These are phyloP conservation scores for Myrmophylax atrothorax DNA, from an alignment of 2,113 vertebrate genomes.

Conservation along the genomic window DNA sequence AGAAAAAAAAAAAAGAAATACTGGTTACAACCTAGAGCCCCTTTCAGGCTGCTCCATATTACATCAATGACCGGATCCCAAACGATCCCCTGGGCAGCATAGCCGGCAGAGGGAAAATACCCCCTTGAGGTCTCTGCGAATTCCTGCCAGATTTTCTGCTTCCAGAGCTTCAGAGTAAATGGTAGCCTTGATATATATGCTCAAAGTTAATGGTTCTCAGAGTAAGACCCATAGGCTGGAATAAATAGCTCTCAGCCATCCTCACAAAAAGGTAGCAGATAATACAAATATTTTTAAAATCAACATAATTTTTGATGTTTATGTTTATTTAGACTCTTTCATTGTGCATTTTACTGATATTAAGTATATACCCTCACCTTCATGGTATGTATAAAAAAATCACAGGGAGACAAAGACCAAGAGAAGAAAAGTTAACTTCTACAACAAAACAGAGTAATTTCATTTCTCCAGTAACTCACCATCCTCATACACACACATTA, in stretches of 20 bases:
- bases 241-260: background rate
- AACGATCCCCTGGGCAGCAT: fast-evolving
- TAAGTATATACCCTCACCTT: background rate
- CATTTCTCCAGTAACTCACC: background rate
- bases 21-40: background rate
- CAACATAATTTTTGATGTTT: background rate
- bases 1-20: background rate
- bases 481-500: background rate
- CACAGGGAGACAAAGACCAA: background rate
- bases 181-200: background rate
- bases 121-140: background rate
- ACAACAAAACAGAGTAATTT: background rate
- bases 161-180: background rate
- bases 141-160: background rate
- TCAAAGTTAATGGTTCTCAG: background rate
- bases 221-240: background rate
- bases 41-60: background rate
- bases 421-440: background rate
- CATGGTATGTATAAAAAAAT: background rate
- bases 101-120: background rate
- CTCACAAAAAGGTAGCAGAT: background rate
- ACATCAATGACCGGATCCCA: background rate
- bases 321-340: background rate
- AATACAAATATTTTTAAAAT: background rate
- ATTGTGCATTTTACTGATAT: background rate